A percentile compares a stretch with the other conserved stretches of the same genome.
These are phyloP conservation scores for Tipula helvola DNA, from an alignment of 2,888 invertebrate species.

Conservation along the genomic window DNA sequence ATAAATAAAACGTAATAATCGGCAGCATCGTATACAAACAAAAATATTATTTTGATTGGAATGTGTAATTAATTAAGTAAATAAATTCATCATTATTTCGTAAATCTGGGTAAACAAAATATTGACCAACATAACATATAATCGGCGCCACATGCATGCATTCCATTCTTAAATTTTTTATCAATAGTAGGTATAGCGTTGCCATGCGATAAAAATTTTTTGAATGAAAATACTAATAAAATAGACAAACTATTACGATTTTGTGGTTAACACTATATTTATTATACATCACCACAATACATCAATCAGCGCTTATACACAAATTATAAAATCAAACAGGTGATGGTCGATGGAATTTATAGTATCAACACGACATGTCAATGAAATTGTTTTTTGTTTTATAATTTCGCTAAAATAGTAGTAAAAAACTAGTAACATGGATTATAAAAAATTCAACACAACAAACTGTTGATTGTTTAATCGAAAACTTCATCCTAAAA, in stretches of 20 bases:
- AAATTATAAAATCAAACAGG: background rate
- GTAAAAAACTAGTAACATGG: background rate
- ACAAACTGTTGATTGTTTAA: background rate
- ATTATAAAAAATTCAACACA: background rate
- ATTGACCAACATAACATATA: background rate
- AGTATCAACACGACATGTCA: background rate
- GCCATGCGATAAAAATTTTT: background rate
- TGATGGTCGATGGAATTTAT: background rate
- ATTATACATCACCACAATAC: background rate
- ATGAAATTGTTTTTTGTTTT: background rate
- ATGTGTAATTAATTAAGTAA: no score
- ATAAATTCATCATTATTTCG: background rate
- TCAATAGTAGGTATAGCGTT: background rate
- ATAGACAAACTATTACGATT: background rate
- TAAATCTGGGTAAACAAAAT: background rate
- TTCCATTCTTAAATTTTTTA: background rate
- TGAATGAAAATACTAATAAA: background rate
- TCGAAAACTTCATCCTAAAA: background rate
- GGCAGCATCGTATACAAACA: no score
- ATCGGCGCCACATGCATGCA: background rate
- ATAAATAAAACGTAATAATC: no score
- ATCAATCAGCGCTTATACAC: background rate
- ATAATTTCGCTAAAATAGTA: background rate
- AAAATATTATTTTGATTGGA: no score
- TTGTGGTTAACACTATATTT: background rate